These are phyloP conservation scores for Listrodromus nycthemerus DNA, from an alignment of 2,888 invertebrate genomes.

Conservation along the genomic window DNA sequence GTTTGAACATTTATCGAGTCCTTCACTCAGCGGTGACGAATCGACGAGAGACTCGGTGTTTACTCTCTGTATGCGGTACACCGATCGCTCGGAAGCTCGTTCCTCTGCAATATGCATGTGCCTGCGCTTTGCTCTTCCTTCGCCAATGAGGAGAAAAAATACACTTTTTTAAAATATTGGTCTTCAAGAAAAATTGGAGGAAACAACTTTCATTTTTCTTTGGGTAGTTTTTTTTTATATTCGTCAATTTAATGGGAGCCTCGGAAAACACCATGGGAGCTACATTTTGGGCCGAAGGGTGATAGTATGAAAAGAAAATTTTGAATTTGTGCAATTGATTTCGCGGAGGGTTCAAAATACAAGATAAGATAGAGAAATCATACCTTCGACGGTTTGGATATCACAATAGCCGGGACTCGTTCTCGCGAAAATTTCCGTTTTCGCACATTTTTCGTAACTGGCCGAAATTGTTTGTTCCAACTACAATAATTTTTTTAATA, in stretches of 20 bases:
- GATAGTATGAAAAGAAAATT: neutral
- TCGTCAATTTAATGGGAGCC: neutral
- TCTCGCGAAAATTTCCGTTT: slow-evolving; percentile 9
- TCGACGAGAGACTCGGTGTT: slow-evolving; percentile 35
- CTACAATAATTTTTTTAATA: neutral
- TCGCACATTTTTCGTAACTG: neutral
- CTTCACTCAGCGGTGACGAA: slow-evolving; percentile 44
- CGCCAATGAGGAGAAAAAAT: neutral
- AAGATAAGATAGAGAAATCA: neutral
- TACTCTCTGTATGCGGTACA: slow-evolving; percentile 41
- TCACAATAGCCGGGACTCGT: slow-evolving; percentile 31
- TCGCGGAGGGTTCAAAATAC: neutral
- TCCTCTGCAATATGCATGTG: slow-evolving; percentile 24
- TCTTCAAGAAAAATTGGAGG: neutral
- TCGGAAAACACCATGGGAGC: neutral
- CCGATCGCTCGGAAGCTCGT: slow-evolving; percentile 50
- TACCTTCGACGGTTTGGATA: slow-evolving; percentile 38
- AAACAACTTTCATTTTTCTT: neutral
- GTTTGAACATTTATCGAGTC: slow-evolving; percentile 60
- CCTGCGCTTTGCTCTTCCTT: neutral
- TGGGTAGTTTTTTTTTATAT: neutral
- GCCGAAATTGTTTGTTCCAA: neutral
- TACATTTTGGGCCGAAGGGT: neutral
- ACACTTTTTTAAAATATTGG: neutral
- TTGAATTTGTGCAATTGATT: neutral